These are phyloP conservation scores for Graptemys geographica DNA, from an alignment of 2,797 vertebrate species.

Conservation along the genomic window DNA sequence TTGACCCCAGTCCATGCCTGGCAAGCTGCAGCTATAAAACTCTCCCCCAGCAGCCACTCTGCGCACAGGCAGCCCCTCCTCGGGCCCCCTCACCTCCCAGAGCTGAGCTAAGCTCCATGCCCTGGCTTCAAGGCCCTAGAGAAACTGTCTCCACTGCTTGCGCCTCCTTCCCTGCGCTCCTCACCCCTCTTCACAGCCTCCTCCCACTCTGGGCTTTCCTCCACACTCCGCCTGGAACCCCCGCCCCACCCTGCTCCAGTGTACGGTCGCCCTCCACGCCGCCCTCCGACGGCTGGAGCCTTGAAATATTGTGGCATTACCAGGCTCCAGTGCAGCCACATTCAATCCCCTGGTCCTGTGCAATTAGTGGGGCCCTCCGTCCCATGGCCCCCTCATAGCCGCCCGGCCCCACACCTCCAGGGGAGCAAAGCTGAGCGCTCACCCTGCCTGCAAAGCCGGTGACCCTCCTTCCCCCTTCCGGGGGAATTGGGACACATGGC, in stretches of 20 bases:
- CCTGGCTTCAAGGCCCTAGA: neutral
- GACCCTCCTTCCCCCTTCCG: neutral
- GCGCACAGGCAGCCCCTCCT: neutral
- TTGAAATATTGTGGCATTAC: neutral
- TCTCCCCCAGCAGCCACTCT: neutral
- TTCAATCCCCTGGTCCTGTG: neutral
- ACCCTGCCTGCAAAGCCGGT: neutral
- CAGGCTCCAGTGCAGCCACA: neutral
- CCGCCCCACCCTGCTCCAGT: neutral
- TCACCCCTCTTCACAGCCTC: neutral
- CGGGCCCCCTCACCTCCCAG: neutral
- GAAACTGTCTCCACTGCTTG: neutral
- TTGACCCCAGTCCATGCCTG: neutral
- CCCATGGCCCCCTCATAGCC: neutral
- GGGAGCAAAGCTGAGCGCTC: neutral
- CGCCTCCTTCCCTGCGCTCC: neutral
- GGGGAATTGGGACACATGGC: neutral
- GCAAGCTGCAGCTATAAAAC: neutral
- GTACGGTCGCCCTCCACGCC: fast-evolving
- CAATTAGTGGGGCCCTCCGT: neutral
- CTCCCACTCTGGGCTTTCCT: neutral
- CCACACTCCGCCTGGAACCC: neutral
- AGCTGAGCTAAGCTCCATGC: too few relatives aligned
- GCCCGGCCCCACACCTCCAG: neutral
- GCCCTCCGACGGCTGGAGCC: neutral